phyloP scores from a whole-genome alignment of 2,113 vertebrate genomes.

The Gallinago jamesoni region DNA sequence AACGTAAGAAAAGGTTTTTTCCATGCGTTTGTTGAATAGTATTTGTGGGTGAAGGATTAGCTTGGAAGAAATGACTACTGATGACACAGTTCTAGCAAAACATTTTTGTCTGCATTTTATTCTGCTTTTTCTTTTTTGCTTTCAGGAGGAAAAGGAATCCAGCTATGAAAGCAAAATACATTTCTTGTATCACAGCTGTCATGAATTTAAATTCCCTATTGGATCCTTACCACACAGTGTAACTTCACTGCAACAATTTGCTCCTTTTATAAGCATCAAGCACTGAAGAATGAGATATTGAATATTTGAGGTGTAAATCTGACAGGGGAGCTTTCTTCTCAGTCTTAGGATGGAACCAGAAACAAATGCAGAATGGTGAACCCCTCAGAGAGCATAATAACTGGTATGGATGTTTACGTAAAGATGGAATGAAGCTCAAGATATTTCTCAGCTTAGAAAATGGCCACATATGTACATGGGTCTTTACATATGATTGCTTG shows the following conservation, averaged over 20 bases:
- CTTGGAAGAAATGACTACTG: background rate
- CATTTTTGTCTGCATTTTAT: background rate
- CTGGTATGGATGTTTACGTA: background rate
- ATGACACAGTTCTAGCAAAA: background rate
- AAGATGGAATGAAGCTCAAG: background rate
- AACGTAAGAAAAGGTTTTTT: background rate
- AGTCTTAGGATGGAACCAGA: background rate
- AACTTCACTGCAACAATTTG: background rate
- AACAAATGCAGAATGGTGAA: background rate
- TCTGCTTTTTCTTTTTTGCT: background rate
- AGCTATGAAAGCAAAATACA: background rate
- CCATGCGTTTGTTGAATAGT: background rate
- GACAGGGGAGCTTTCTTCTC: background rate
- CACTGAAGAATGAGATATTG: background rate
- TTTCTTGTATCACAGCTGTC: slow-evolving; percentile 16
- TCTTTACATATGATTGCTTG: background rate
- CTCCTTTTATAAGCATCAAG: background rate
- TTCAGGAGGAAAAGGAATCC: background rate
- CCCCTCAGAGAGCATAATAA: background rate
- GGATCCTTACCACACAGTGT: background rate
- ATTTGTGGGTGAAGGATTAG: background rate
- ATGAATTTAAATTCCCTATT: slow-evolving; percentile 18
- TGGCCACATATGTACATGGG: background rate
- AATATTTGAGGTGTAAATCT: background rate
- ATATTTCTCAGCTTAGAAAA: background rate